Percentiles rank a stretch among this genome's conserved stretches.
Conservation (phyloP, 2,888 invertebrate species). For the Apomyelois bistriatella region DNA sequence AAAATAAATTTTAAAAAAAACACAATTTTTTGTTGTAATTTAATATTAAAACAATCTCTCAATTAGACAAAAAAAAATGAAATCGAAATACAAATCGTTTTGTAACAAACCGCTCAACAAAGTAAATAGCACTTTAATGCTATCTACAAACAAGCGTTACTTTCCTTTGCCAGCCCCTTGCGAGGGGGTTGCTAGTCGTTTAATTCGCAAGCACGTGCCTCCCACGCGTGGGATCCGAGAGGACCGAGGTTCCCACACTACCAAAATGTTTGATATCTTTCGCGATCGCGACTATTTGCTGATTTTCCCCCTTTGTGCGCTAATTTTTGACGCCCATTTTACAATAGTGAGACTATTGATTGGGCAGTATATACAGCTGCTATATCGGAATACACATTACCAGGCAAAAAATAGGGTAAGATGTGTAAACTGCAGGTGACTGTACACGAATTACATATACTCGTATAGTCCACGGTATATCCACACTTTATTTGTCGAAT, state of each 20-base stretch:
- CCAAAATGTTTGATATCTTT: constrained; percentile 1
- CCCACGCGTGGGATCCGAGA: constrained; percentile 1
- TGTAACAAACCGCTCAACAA: neutral
- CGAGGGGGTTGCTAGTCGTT: neutral
- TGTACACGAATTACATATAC: no score
- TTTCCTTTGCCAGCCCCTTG: neutral
- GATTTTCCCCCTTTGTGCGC: neutral
- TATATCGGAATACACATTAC: no score
- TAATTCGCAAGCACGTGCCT: constrained; percentile 5
- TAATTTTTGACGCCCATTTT: neutral
- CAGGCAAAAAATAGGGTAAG: no score
- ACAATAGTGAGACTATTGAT: neutral
- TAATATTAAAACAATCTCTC: neutral
- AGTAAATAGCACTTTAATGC: neutral
- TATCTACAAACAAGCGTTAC: neutral
- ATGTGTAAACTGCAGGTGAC: no score
- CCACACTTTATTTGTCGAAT: no score
- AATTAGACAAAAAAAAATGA: neutral
- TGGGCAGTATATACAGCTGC: neutral
- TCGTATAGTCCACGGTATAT: no score
- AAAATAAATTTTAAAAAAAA: no score
- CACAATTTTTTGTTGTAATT: no score
- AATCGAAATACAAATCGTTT: neutral
- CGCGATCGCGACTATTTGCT: neutral
- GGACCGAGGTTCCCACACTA: constrained; percentile 3